phyloP scores from a whole-genome alignment of 2,888 invertebrate genomes.

The Eledone cirrhosa region DNA sequence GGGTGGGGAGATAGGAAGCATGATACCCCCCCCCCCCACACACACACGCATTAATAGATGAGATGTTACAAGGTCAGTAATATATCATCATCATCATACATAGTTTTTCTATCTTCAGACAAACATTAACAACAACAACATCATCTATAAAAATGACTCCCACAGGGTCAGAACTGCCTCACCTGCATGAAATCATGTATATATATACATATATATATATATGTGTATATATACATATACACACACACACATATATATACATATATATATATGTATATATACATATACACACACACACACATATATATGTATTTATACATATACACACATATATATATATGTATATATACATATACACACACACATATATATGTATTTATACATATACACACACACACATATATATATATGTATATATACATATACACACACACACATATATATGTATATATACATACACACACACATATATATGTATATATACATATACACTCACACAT shows the following conservation, averaged over 20 bases:
- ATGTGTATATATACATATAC: not conserved
- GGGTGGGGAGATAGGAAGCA: no score
- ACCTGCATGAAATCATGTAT: no score
- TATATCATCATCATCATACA: no score
- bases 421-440: not conserved
- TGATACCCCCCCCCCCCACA: no score
- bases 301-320: not conserved
- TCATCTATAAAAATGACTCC: no score
- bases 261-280: constrained; percentile 10
- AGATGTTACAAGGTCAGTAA: no score
- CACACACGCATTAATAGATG: no score
- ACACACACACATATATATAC: not conserved
- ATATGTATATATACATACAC: not conserved
- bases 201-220: constrained; percentile 4
- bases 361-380: not conserved
- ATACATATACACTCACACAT: not conserved
- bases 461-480: not conserved
- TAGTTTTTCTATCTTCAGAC: no score
- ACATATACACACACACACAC: not conserved
- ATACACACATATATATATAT: constrained; percentile 1
- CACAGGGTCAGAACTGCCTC: no score
- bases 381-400: not conserved
- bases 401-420: not conserved
- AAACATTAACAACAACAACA: no score
- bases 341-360: not conserved